Evolutionary conservation across 2,797 vertebrate genomes (phyloP).

Genomic region (Carapus acus): DNA sequence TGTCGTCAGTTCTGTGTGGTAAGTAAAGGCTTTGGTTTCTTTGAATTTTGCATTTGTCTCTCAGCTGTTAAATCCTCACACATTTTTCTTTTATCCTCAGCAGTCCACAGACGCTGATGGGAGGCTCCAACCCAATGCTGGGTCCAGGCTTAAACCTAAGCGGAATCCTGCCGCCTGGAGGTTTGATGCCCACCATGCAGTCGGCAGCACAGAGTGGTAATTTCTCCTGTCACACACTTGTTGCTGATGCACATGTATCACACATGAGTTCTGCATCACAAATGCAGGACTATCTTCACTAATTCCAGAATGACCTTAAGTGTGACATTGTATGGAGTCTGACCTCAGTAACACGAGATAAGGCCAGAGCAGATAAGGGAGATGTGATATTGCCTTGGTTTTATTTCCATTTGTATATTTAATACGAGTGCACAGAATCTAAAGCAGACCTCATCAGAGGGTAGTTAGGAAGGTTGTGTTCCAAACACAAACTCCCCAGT

Average conservation of each 20-base stretch:
- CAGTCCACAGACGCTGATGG: conserved; percentile 93
- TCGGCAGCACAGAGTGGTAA: conserved; percentile 86
- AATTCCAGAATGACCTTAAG: too few species aligned
- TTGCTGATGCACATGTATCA: too few species aligned
- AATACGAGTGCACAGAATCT: too few species aligned
- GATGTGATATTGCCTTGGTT: too few species aligned
- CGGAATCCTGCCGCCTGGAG: conserved; percentile 87
- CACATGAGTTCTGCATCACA: too few species aligned
- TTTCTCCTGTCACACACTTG: neutral
- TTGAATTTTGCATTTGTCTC: neutral
- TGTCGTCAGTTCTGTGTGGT: conserved; percentile 94
- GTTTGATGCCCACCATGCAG: conserved; percentile 89
- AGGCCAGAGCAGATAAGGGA: too few species aligned
- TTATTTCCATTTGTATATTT: too few species aligned
- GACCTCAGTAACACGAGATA: too few species aligned
- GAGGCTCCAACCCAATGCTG: conserved; percentile 87
- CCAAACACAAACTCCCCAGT: neutral
- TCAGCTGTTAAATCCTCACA: conserved; percentile 6
- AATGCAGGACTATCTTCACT: too few species aligned
- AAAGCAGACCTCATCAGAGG: too few species aligned
- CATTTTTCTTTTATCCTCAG: conserved; percentile 62
- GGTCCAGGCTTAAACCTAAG: conserved; percentile 87
- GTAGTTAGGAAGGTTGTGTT: too few species aligned
- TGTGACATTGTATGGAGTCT: too few species aligned
- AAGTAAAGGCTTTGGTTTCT: conserved; percentile 15